Evolutionary conservation across 2,888 invertebrate genomes (phyloP).

Genomic region (Mimachlamys varia): DNA sequence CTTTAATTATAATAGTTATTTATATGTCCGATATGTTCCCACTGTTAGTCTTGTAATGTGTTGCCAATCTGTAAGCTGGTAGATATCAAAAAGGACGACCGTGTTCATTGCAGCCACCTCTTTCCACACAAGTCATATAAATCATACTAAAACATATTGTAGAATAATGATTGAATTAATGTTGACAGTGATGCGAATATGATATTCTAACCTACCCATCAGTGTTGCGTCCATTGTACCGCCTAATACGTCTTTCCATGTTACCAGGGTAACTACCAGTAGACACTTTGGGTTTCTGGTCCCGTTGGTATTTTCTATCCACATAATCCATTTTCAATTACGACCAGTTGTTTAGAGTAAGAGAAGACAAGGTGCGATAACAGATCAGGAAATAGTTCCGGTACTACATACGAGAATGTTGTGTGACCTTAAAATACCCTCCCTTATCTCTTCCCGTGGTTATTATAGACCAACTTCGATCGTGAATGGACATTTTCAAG

Average conservation of each 20-base stretch:
- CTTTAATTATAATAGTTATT: no score
- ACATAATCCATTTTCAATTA: not conserved
- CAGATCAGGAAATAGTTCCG: slow-evolving; percentile 2
- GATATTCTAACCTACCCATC: not conserved
- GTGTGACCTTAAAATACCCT: not conserved
- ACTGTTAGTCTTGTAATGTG: no score
- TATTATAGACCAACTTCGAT: not conserved
- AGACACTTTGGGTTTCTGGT: not conserved
- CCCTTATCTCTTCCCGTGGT: not conserved
- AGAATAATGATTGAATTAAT: no score
- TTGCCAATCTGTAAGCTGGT: no score
- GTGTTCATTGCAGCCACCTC: no score
- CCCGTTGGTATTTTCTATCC: not conserved
- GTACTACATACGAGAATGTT: not conserved
- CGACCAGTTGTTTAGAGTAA: not conserved
- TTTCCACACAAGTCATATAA: no score
- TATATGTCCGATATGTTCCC: no score
- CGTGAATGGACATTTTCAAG: no score
- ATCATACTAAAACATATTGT: no score
- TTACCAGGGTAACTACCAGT: not conserved
- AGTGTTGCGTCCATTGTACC: not conserved
- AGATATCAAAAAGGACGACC: no score
- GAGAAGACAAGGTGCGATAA: not conserved
- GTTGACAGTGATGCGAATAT: no score
- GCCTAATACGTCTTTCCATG: not conserved